A percentile compares a stretch with the other conserved stretches of the same genome.
Conservation (phyloP, 2,797 vertebrate species). For the Telmatherina bonti region DNA sequence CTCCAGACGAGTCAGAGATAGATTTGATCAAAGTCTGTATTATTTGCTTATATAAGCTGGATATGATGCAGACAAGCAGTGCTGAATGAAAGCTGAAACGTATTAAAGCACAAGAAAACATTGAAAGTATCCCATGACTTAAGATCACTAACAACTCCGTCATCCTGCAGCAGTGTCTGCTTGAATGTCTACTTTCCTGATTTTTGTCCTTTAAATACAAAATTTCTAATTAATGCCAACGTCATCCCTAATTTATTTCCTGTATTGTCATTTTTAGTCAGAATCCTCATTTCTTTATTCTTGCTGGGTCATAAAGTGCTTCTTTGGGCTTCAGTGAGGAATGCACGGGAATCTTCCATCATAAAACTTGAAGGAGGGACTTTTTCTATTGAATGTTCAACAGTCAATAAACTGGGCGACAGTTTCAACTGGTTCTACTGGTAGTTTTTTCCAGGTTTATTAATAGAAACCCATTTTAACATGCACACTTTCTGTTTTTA, state of each 20-base stretch:
- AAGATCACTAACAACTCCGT: not conserved
- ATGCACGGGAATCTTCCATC: slow-evolving; percentile 36
- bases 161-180: not conserved
- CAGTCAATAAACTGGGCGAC: slow-evolving; percentile 74
- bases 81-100: slow-evolving; percentile 2
- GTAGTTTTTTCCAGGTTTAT: not conserved
- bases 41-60: not conserved
- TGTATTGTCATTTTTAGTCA: not conserved
- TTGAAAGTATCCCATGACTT: slow-evolving; percentile 3
- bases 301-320: slow-evolving; percentile 40
- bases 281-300: not conserved
- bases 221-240: not conserved
- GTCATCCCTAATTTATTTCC: not conserved
- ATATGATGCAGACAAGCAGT: slow-evolving; percentile 39
- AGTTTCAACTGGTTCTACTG: slow-evolving; percentile 23
- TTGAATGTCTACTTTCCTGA: slow-evolving; percentile 8
- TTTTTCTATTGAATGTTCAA: slow-evolving; percentile 61
- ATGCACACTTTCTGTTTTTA: no score
- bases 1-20: not conserved
- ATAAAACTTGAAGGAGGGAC: slow-evolving; percentile 56
- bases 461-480: not conserved
- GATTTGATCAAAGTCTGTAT: not conserved
- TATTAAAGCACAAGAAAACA: slow-evolving; percentile 52
- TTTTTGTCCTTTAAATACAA: not conserved
- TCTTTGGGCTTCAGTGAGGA: slow-evolving; percentile 5